Evolutionary conservation across 1,140 invertebrate species (phyloP), one percentile per base, ranked within the genome.

Genomic region (Zaprionus lachaisei): DNA sequence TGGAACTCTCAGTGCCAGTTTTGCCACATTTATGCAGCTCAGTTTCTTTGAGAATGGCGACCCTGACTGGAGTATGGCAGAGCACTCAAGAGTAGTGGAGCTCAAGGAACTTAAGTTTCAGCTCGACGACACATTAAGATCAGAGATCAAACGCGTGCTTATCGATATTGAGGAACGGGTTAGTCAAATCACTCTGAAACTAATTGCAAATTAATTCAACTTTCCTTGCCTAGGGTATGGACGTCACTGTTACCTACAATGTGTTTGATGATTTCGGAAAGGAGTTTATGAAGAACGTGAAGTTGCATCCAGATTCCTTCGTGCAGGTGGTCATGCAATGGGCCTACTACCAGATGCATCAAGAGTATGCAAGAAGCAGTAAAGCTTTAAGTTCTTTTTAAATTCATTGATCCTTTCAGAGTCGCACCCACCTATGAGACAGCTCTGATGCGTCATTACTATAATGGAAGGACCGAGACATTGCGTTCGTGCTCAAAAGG

Each of bases 321-420:
- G 92, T 95, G 17, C 96, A 96, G 92, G 93, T 96, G 75, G 93
- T 94, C 2, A 83, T 96, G 58, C 96, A 96, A 77, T 93, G 95
- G 72, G 93, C 95, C 9, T 96, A 95, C 83, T 95, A 94, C 72
- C 93, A 94, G 61, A 76, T 94, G 60, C 93, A 94, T 80, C 67
- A 91, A 9, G 93, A 91, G 93, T 94, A 77, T 74, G 92, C 4
- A 17, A 9, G 2, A 22, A 14, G 51, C 1, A 5, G 0, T 11
- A 12, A 5, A 4, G 0, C 26, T 47, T 11, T 0, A 17, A 24
- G 7, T 4, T 5, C 20, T 7, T 12, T 15, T 4, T 2, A 14
- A 26, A 49, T 26, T 9, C 0, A 6, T 5, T n/a, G 22, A 7
- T 5, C 1, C 15, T 17, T 34, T 37, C 24, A 94, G 93, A 73